Evolutionary conservation across 1,140 invertebrate genomes (phyloP).

Genomic region (Drosophila tani): DNA sequence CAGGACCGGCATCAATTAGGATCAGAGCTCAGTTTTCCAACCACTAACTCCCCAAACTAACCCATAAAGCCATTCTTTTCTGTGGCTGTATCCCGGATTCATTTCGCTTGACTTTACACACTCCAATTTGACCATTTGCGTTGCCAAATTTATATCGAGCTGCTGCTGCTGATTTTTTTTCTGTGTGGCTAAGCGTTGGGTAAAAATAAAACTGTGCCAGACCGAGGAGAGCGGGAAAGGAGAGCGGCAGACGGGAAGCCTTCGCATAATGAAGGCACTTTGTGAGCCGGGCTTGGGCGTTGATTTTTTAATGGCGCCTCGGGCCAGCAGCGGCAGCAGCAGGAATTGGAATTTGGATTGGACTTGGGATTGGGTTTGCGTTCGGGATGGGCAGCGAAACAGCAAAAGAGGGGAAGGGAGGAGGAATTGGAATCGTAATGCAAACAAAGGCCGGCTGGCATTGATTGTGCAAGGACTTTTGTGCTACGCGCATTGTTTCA

Average conservation of each 20-base stretch:
- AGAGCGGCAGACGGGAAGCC: slow-evolving; percentile 12
- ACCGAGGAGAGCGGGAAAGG: slow-evolving; percentile 16
- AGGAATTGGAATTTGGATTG: slow-evolving; percentile 47
- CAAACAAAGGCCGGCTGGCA: slow-evolving; percentile 71
- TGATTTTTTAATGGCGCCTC: slow-evolving; percentile 77
- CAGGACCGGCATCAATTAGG: too few relatives aligned
- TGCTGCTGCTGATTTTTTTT: slow-evolving; percentile 6
- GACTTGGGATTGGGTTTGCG: slow-evolving; percentile 28
- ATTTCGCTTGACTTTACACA: slow-evolving; percentile 5
- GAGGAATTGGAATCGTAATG: slow-evolving; percentile 48
- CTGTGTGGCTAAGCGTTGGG: slow-evolving; percentile 28
- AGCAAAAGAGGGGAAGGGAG: background rate
- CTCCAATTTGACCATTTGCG: background rate
- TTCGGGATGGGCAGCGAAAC: background rate
- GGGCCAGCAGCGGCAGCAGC: slow-evolving; percentile 15
- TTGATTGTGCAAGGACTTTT: slow-evolving; percentile 66
- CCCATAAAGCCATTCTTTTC: background rate
- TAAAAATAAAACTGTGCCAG: slow-evolving; percentile 63
- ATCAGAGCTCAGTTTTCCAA: background rate
- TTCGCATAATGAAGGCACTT: slow-evolving; percentile 79
- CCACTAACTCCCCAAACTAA: background rate
- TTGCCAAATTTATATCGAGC: slow-evolving; percentile 5
- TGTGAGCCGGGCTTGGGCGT: slow-evolving; percentile 52
- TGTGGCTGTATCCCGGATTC: background rate
- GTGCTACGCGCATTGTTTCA: slow-evolving; percentile 64